Evolutionary conservation across 2,888 invertebrate genomes (phyloP).

Genomic region (Eupithecia centaureata): DNA sequence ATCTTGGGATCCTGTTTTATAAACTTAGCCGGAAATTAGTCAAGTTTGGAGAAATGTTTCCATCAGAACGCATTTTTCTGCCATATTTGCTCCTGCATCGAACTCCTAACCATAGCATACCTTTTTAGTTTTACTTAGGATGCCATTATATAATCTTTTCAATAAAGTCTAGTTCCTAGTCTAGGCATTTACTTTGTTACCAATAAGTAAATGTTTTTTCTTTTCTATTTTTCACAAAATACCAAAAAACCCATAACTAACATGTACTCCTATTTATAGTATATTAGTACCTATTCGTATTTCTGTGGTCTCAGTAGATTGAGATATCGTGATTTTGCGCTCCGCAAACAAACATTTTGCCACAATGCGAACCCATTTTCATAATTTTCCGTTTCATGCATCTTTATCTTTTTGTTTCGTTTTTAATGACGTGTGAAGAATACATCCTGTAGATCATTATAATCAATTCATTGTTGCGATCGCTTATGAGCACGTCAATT

Average conservation of each 20-base stretch:
- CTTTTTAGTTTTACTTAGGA: neutral
- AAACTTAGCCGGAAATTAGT: neutral
- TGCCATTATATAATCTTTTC: neutral
- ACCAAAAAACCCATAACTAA: no score
- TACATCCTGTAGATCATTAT: conserved; percentile 6
- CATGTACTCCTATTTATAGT: neutral
- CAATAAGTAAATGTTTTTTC: neutral
- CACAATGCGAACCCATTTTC: conserved; percentile 3
- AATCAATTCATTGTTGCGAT: conserved; percentile 6
- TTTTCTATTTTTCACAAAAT: no score
- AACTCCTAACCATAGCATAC: no score
- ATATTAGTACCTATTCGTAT: no score
- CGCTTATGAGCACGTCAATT: neutral
- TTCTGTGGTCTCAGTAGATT: neutral
- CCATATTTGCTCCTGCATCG: neutral
- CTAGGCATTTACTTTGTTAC: neutral
- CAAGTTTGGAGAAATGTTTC: neutral
- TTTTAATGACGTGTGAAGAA: conserved; percentile 12
- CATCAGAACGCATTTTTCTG: neutral
- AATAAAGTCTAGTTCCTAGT: no score
- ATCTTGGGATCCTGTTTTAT: conserved; percentile 36
- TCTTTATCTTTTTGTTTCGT: conserved; percentile 12
- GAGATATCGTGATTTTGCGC: neutral
- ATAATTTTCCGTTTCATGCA: neutral
- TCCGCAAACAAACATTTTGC: neutral